Conservation (phyloP, 2,888 invertebrate genomes). For the Camptogramma bilineatum region DNA sequence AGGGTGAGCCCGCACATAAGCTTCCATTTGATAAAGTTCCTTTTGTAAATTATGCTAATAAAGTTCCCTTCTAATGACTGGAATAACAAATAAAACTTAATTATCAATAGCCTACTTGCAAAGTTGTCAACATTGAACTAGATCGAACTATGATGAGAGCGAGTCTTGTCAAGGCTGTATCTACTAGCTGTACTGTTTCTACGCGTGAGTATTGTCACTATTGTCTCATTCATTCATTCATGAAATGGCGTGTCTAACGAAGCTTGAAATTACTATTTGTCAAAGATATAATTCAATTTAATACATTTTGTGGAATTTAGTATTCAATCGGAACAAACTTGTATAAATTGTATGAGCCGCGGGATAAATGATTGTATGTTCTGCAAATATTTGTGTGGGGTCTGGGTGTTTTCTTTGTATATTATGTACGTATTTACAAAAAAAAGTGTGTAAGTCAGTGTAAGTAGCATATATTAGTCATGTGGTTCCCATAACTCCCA, state of each 20-base stretch:
- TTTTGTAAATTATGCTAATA: slow-evolving; percentile 56
- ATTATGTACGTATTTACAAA: too few relatives aligned
- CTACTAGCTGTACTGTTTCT: slow-evolving; percentile 35
- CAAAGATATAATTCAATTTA: not conserved
- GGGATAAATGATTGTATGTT: too few relatives aligned
- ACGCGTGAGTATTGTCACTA: slow-evolving; percentile 11
- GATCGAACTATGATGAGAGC: slow-evolving; percentile 56
- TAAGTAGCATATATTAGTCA: too few relatives aligned
- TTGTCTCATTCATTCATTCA: slow-evolving; percentile 3
- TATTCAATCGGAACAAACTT: not conserved
- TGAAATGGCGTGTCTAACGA: slow-evolving; percentile 1
- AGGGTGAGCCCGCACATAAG: slow-evolving; percentile 57
- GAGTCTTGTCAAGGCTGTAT: slow-evolving; percentile 48
- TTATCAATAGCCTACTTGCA: slow-evolving; percentile 62
- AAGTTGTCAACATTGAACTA: slow-evolving; percentile 48
- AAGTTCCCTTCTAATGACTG: slow-evolving; percentile 61
- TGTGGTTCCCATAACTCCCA: too few relatives aligned
- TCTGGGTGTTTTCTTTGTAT: too few relatives aligned
- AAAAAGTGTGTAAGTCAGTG: too few relatives aligned
- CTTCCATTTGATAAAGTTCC: slow-evolving; percentile 55
- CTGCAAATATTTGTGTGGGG: too few relatives aligned
- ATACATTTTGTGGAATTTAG: not conserved
- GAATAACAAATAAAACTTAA: slow-evolving; percentile 65
- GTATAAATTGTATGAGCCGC: too few relatives aligned
- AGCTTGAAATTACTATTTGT: slow-evolving; percentile 1